Base-by-base conservation (phyloP, 1,140 invertebrate species). In the Venustaconcha ellipsiformis region DNA sequence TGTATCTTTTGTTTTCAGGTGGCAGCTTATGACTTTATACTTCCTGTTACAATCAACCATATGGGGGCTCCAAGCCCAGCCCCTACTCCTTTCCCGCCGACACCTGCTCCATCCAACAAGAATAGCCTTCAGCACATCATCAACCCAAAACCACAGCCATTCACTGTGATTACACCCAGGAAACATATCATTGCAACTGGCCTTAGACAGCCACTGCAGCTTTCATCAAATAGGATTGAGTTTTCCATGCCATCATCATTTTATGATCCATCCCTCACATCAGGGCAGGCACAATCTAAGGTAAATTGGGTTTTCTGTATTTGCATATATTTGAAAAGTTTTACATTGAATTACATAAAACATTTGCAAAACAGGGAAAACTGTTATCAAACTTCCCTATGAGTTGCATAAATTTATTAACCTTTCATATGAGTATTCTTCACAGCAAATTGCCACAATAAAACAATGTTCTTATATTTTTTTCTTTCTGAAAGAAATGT, bases 21-120 rank as follows among this genome's bases (percentile, higher is more conserved):
- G n/a, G 88, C 89, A 30, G 85, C 88, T 1, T 90, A 89, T 85
- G 87, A 90, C 74, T 90, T 90, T 78, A 74, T 88, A 14, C 83
- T 89, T 79, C 88, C 88, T 37, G 84, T 88, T 26, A 72, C 83
- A 48, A 86, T 90, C 57, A 90, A 90, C 77, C 76, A 85, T 65
- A 81, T 84, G 20, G 78, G 77, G 48, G 87, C 82, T 63, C 88
- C 85, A 23, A 74, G 83, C 23, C 88, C 85, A 15, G 80, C 83
- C 48, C 83, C 84, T 14, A 87, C 84, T 12, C 87, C 84, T 14
- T 82, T 84, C 78, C 88, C 84, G 18, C 82, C 85, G 12, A 85
- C 84, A 37, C 85, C 88, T 23, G 80, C 80, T 15, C 84, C 85
- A 5, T 84, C 83, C 60, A 84, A 84, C 67, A 87, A 85, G 76